These are phyloP conservation scores for Ichneumon xanthorius DNA, from an alignment of 2,888 invertebrate genomes.

Conservation along the genomic window DNA sequence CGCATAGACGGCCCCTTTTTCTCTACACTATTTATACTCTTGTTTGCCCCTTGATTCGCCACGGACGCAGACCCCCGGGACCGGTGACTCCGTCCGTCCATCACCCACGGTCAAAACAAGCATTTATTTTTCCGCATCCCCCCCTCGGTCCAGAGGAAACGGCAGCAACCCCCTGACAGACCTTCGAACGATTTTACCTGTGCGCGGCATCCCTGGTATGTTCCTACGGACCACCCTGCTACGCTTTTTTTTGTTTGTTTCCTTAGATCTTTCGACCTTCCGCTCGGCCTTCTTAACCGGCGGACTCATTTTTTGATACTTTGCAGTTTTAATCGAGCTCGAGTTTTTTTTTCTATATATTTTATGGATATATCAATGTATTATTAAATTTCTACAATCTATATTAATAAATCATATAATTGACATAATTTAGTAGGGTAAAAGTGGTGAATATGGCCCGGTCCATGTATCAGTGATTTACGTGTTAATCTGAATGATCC, in stretches of 20 bases:
- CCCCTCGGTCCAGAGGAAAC: slow-evolving; percentile 30
- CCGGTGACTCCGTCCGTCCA: slow-evolving; percentile 60
- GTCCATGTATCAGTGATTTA: too few relatives aligned
- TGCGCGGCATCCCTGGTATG: slow-evolving; percentile 38
- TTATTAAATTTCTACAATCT: neutral
- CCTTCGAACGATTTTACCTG: slow-evolving; percentile 62
- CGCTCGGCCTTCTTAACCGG: slow-evolving; percentile 7
- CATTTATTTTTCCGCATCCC: slow-evolving; percentile 73
- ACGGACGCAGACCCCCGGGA: slow-evolving; percentile 71
- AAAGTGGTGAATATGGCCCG: too few relatives aligned
- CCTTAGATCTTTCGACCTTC: slow-evolving; percentile 42
- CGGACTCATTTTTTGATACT: slow-evolving; percentile 8
- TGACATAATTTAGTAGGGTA: neutral
- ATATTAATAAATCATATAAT: neutral
- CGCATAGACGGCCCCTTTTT: slow-evolving; percentile 35
- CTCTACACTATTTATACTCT: slow-evolving; percentile 77
- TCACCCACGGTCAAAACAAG: slow-evolving; percentile 75
- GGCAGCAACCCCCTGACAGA: slow-evolving; percentile 54
- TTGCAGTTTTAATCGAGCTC: neutral
- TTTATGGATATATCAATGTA: neutral
- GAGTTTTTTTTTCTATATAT: slow-evolving; percentile 12
- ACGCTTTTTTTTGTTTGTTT: slow-evolving; percentile 38
- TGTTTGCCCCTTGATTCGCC: slow-evolving; percentile 80
- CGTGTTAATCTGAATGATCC: too few relatives aligned
- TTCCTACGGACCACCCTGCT: slow-evolving; percentile 61